These are phyloP conservation scores for Drosophila nigromelanica DNA, from an alignment of 1,140 invertebrate species.

Conservation along the genomic window DNA sequence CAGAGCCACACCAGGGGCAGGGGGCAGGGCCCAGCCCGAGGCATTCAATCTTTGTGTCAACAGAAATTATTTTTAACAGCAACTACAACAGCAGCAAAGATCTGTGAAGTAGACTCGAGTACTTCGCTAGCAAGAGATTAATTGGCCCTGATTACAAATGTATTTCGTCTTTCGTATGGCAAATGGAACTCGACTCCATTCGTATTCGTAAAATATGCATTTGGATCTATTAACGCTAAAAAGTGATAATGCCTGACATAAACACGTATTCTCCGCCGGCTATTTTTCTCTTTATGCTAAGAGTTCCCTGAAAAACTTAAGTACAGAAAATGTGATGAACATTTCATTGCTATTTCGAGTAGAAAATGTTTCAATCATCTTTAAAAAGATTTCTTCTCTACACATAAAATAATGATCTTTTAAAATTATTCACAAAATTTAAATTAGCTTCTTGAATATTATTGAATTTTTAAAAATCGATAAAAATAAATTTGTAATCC, in stretches of 20 bases:
- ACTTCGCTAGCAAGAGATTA: constrained; percentile 56
- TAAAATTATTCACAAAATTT: too few species aligned
- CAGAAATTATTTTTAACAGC: constrained; percentile 82
- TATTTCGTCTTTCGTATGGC: constrained; percentile 71
- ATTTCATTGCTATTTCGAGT: not conserved
- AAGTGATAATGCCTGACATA: constrained; percentile 72
- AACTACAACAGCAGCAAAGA: constrained; percentile 47
- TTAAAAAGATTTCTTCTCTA: not conserved
- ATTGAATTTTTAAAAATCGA: too few species aligned
- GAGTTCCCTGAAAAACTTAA: constrained; percentile 11
- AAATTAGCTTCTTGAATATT: too few species aligned
- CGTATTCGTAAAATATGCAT: constrained; percentile 74
- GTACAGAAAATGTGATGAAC: constrained; percentile 9
- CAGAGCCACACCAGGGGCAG: not conserved
- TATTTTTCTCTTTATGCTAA: not conserved
- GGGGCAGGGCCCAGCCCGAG: constrained; percentile 15
- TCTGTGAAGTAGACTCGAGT: constrained; percentile 26
- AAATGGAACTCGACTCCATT: constrained; percentile 53
- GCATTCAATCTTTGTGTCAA: constrained; percentile 82
- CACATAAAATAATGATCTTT: too few species aligned
- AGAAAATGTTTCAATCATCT: constrained; percentile 1
- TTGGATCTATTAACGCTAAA: constrained; percentile 73
- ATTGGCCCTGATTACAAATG: constrained; percentile 79
- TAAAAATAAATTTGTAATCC: too few species aligned
- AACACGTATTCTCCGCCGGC: constrained; percentile 33